phyloP scores from a whole-genome alignment of 2,797 vertebrate species.

The Macroramphosus scolopax region DNA sequence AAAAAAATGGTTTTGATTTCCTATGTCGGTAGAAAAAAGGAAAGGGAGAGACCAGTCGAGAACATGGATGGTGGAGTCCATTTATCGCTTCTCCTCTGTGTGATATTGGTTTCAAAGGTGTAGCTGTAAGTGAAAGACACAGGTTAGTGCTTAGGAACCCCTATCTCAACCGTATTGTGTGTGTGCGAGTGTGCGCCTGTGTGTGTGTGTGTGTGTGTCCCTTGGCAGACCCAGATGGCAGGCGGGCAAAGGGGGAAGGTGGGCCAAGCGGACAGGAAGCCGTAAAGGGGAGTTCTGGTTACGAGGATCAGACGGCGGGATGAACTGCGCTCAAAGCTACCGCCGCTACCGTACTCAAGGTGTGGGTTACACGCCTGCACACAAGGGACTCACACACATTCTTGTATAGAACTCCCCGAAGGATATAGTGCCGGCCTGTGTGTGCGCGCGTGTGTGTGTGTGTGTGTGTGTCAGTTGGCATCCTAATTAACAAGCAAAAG shows the following conservation, averaged over 20 bases:
- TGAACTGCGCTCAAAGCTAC: constrained; percentile 56
- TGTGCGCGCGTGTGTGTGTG: too few relatives aligned
- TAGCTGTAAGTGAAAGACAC: constrained; percentile 29
- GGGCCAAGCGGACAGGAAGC: constrained; percentile 67
- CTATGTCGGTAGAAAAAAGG: constrained; percentile 6
- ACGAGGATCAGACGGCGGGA: constrained; percentile 66
- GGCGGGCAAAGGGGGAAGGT: constrained; percentile 51
- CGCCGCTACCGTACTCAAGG: constrained; percentile 59
- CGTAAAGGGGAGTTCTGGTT: constrained; percentile 71
- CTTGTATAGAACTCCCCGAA: constrained; percentile 31
- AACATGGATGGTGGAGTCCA: constrained; percentile 12
- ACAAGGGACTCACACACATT: constrained; percentile 44
- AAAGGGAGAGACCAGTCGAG: constrained; percentile 1
- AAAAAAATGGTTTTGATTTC: constrained; percentile 6
- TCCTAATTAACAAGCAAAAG: constrained; percentile 42
- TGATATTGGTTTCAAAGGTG: constrained; percentile 59
- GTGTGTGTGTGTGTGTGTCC: constrained; percentile 22
- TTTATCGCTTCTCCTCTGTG: constrained; percentile 32
- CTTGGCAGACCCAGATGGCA: constrained; percentile 71
- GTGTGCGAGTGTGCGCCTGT: constrained; percentile 1
- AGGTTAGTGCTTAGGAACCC: constrained; percentile 34
- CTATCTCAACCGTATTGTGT: constrained; percentile 18
- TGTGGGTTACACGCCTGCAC: constrained; percentile 67
- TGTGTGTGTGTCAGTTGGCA: constrained; percentile 3
- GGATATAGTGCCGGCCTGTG: constrained; percentile 13